Base-by-base conservation (phyloP, 2,113 vertebrate species). In the Merops nubicus region DNA sequence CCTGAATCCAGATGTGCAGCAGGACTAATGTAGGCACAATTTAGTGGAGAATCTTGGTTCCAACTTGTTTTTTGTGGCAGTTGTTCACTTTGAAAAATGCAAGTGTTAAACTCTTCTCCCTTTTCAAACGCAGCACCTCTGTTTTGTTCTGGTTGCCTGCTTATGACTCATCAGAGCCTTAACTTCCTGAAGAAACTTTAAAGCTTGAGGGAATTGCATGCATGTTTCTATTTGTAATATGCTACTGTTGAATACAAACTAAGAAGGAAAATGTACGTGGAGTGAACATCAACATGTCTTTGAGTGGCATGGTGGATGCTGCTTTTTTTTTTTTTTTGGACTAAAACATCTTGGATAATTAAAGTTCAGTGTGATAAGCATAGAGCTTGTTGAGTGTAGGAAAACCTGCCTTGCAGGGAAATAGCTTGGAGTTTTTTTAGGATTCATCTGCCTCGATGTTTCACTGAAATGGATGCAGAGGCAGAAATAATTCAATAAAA, bases 301-400 rank as follows among this genome's bases (percentile, higher is more conserved):
- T 94, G 81, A 69, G 67, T 57, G 76, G n/a, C 59, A 59, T 14
- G 43, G 70, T 36, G 62, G 53, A n/a, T n/a, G n/a, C n/a, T n/a
- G n/a, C n/a, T n/a, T n/a, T n/a, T n/a, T 31, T 73, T 57, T 54
- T 47, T 62, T 50, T 33, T 68, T 56, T 45, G 28, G 2, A 33
- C 50, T 69, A n/a, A 91, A 75, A 65, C 50, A 80, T 86, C 65
- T 82, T 84, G 50, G 21, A 42, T 96, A 87, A 91, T 92, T 92
- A 91, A 89, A 95, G 67, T 16, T 76, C 12, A 31, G 12, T 56
- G 64, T 5, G 20, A 31, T 91, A 88, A 94, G 36, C 14, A 4
- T 22, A 40, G 68, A 51, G 59, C 38, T 77, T 53, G 15, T 68
- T 56, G 19, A 43, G 45, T 26, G 38, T 57, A 68, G 91, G 73